Evolutionary conservation across 1,140 invertebrate genomes (phyloP), one percentile per base, ranked within the genome.

Genomic region (Aleiodes sp.): DNA sequence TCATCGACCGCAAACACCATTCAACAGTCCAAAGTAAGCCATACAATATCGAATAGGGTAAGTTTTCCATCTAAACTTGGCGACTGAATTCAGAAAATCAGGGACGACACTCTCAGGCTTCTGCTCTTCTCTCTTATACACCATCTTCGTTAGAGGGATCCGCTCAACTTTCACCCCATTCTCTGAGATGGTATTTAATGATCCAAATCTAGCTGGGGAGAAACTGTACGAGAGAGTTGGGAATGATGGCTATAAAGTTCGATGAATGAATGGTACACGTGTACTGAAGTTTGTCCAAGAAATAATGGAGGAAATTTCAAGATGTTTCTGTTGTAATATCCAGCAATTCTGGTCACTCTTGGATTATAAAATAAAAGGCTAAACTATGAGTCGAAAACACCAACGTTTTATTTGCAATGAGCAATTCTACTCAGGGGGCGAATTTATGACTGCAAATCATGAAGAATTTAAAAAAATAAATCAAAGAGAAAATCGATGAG

Each of bases 191-290:
- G 46, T 21, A 52, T 52, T 52, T 52, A 52, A 52, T 52, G 46
- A 52, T 21, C 46, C 46, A 52, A 52, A 52, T 52, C 21, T 52
- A 52, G 21, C 19, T 8, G 16, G 4, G 19, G 19, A 24, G 46
- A 52, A 52, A 52, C 46, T 52, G 8, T 52, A 46, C 16, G 46
- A 52, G 19, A 52, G 46, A 52, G 7, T 52, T 52, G 46, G 16
- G 16, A 52, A 10, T 52, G 46, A 24, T 52, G 46, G 14, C 19
- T 52, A 24, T 52, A 21, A 12, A 52, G 19, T 52, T 52, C 21
- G 46, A 52, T 52, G 46, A 16, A 8, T 24, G 21, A 52, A 52
- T 43, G 46, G 46, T 1, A 9, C 26, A 21, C 46, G 46, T 52
- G 21, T 52, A 24, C 21, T 7, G n/a, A 52, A 52, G 46, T 52